A percentile compares a stretch with the other conserved stretches of the same genome.
Conservation (phyloP, 92 coral and sea anemone genomes). For the Phenganax stokvisi region DNA sequence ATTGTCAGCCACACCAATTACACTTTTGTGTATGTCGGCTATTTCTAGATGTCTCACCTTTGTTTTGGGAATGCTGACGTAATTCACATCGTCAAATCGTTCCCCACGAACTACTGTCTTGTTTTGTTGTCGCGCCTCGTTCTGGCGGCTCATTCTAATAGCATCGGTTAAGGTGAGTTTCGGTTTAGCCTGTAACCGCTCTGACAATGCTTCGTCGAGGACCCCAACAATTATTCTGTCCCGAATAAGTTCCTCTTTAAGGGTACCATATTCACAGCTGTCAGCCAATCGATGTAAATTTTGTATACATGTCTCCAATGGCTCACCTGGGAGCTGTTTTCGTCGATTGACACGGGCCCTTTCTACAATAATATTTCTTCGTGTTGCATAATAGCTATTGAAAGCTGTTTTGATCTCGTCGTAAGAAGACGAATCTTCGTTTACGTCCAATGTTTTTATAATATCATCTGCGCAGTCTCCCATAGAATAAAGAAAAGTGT, state of each 20-base stretch:
- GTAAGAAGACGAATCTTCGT: conserved; percentile 30
- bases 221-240: conserved; percentile 46
- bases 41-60: neutral
- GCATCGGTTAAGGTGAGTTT: conserved; percentile 50
- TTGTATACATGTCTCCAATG: conserved; percentile 40
- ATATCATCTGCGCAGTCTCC: conserved; percentile 34
- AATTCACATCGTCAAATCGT: neutral
- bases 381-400: conserved; percentile 38
- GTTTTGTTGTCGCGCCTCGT: conserved; percentile 7
- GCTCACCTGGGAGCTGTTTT: conserved; percentile 44
- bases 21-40: conserved; percentile 6
- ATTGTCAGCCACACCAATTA: conserved; percentile 54
- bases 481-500: conserved; percentile 31
- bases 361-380: conserved; percentile 38
- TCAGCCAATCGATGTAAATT: conserved; percentile 35
- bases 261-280: conserved; percentile 37
- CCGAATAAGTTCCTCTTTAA: conserved; percentile 36
- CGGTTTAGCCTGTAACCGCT: conserved; percentile 38
- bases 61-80: neutral
- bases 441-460: conserved; percentile 36
- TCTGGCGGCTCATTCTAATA: conserved; percentile 38
- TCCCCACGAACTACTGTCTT: conserved; percentile 40
- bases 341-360: conserved; percentile 46
- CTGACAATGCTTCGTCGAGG: conserved; percentile 42
- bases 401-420: conserved; percentile 11